Percentiles rank a stretch among this genome's conserved stretches.
Evolutionary conservation across 2,888 invertebrate species (phyloP).

Genomic region (Anticlea derivata): DNA sequence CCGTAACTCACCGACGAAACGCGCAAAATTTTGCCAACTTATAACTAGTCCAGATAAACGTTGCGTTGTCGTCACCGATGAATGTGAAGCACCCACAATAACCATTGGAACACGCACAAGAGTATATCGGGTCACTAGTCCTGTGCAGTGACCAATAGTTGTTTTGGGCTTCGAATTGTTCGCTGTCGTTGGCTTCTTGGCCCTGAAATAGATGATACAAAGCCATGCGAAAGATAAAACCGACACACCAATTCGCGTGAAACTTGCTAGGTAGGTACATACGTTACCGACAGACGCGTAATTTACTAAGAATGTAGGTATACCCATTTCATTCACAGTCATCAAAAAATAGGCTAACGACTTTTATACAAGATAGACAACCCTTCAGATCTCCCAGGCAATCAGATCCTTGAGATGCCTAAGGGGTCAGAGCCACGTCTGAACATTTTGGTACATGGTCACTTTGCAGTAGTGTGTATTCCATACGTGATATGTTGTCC

Average conservation of each 20-base stretch:
- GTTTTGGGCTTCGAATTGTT: slow-evolving; percentile 88
- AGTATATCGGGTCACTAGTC: slow-evolving; percentile 92
- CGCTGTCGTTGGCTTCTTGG: slow-evolving; percentile 32
- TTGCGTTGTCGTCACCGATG: slow-evolving; percentile 43
- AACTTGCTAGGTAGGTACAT: background rate
- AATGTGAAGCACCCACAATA: slow-evolving; percentile 91
- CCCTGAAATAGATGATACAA: slow-evolving; percentile 26
- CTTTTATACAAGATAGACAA: too few relatives aligned
- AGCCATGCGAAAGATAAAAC: background rate
- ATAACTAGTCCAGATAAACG: slow-evolving; percentile 18
- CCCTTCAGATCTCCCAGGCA: too few relatives aligned
- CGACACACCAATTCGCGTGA: slow-evolving; percentile 18
- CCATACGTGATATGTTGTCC: too few relatives aligned
- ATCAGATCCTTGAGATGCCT: too few relatives aligned
- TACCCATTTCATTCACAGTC: too few relatives aligned
- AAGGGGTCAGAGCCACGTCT: too few relatives aligned
- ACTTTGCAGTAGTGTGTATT: too few relatives aligned
- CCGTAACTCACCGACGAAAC: slow-evolving; percentile 18
- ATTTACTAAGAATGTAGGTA: too few relatives aligned
- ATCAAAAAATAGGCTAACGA: too few relatives aligned
- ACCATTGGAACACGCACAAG: slow-evolving; percentile 99
- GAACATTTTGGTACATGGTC: too few relatives aligned
- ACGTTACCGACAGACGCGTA: too few relatives aligned
- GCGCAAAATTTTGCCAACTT: slow-evolving; percentile 18
- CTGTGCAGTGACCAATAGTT: slow-evolving; percentile 99